Conservation (phyloP, 2,888 invertebrate genomes). For the Onchidella celtica region DNA sequence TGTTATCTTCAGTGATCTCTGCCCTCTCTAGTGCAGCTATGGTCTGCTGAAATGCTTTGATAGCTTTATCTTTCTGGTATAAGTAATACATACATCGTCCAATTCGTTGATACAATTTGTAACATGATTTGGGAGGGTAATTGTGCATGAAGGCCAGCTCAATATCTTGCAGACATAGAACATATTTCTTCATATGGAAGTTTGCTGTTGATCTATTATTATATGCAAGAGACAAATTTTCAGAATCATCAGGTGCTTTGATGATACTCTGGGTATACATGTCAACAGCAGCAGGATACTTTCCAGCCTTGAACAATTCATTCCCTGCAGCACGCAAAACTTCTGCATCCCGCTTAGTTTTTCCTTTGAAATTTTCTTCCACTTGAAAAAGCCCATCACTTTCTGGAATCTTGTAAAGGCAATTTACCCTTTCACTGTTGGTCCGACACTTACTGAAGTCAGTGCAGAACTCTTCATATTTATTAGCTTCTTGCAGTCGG, state of each 20-base stretch:
- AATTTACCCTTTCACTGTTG: slow-evolving; percentile 34
- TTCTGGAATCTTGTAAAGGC: slow-evolving; percentile 26
- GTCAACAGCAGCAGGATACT: slow-evolving; percentile 67
- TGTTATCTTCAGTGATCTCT: slow-evolving; percentile 60
- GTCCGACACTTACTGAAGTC: slow-evolving; percentile 26
- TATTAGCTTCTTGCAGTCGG: neutral
- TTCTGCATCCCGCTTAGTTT: slow-evolving; percentile 59
- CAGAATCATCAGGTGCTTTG: slow-evolving; percentile 60
- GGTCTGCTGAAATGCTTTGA: slow-evolving; percentile 67
- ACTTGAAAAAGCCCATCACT: slow-evolving; percentile 12
- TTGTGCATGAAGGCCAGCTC: slow-evolving; percentile 80
- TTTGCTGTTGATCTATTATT: slow-evolving; percentile 78
- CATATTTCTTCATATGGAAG: slow-evolving; percentile 72
- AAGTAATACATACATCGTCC: slow-evolving; percentile 85
- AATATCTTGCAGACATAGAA: slow-evolving; percentile 72
- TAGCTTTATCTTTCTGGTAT: slow-evolving; percentile 80
- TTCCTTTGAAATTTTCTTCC: slow-evolving; percentile 30
- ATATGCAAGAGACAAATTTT: slow-evolving; percentile 64
- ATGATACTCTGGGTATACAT: slow-evolving; percentile 70
- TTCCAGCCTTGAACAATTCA: slow-evolving; percentile 68
- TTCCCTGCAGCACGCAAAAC: slow-evolving; percentile 77
- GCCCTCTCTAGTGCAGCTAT: slow-evolving; percentile 50
- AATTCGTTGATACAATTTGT: slow-evolving; percentile 86
- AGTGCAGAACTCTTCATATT: slow-evolving; percentile 32
- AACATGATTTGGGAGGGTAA: slow-evolving; percentile 84